phyloP scores from a whole-genome alignment of 2,113 vertebrate species.

The Taurulus bubalis region DNA sequence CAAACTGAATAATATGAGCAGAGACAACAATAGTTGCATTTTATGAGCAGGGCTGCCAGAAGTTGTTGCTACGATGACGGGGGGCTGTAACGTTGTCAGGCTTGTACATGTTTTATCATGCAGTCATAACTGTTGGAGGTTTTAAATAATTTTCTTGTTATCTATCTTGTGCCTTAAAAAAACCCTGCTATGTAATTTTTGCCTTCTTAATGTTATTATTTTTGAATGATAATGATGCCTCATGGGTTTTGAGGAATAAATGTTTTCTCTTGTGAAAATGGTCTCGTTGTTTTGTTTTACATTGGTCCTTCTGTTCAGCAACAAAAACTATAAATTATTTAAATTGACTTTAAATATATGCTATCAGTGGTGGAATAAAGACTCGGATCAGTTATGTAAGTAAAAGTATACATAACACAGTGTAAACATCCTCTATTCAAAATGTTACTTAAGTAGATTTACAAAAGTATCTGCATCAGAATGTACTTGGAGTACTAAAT shows the following conservation, averaged over 20 bases:
- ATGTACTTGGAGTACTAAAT: background rate
- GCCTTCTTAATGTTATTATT: slow-evolving; percentile 66
- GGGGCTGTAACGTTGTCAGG: slow-evolving; percentile 11
- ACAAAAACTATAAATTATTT: background rate
- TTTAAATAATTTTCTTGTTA: slow-evolving; percentile 62
- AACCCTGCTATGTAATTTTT: slow-evolving; percentile 61
- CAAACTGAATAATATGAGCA: slow-evolving; percentile 18
- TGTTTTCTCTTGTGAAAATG: slow-evolving; percentile 58
- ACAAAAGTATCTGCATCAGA: background rate
- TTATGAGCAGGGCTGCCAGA: slow-evolving; percentile 41
- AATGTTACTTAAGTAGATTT: background rate
- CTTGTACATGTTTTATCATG: slow-evolving; percentile 59
- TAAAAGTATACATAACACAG: background rate
- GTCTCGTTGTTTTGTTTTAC: background rate
- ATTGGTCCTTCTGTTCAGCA: background rate
- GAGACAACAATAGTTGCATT: slow-evolving; percentile 35
- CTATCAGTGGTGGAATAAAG: background rate
- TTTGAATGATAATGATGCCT: slow-evolving; percentile 65
- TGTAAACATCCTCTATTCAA: background rate
- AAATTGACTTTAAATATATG: background rate
- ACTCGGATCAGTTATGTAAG: background rate
- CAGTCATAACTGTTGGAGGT: slow-evolving; percentile 50
- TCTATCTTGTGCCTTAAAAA: slow-evolving; percentile 90
- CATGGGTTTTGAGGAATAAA: slow-evolving; percentile 73
- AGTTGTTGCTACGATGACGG: slow-evolving; percentile 26